Evolutionary conservation across 2,113 vertebrate genomes (phyloP).

Genomic region (Anolis sagrei): DNA sequence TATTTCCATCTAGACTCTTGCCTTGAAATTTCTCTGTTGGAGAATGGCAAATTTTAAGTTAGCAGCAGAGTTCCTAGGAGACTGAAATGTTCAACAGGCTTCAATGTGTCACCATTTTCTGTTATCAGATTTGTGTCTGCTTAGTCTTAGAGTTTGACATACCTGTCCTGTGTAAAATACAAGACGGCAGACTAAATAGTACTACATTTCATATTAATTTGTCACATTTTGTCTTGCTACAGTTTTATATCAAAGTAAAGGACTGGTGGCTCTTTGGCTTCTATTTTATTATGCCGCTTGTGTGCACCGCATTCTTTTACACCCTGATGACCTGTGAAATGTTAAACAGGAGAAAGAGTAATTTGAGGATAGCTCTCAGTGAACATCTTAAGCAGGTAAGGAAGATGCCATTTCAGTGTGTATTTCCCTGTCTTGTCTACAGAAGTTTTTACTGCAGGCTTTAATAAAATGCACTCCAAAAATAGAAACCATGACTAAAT

Average conservation of each 20-base stretch:
- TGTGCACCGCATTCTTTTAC: conserved; percentile 93
- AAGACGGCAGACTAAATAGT: neutral
- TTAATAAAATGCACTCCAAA: conserved; percentile 24
- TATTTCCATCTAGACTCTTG: neutral
- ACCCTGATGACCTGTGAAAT: conserved; percentile 97
- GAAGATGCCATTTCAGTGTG: conserved; percentile 15
- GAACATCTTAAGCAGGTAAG: conserved; percentile 97
- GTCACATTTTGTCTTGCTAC: conserved; percentile 37
- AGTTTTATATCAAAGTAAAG: conserved; percentile 89
- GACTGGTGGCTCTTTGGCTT: conserved; percentile 98
- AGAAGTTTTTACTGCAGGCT: conserved; percentile 25
- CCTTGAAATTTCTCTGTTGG: neutral
- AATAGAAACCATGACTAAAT: conserved; percentile 14
- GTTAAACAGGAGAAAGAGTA: conserved; percentile 94
- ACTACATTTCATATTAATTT: neutral
- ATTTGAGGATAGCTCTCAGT: conserved; percentile 92
- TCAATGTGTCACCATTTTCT: neutral
- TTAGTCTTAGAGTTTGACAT: neutral
- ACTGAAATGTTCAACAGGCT: neutral
- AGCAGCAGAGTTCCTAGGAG: neutral
- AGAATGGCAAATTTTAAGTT: neutral
- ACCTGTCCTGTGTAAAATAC: neutral
- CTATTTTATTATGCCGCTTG: conserved; percentile 94
- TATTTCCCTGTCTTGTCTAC: neutral
- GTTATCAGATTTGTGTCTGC: neutral